Evolutionary conservation across 2,888 invertebrate genomes (phyloP).

Genomic region (Coronaproctus castanopsis): DNA sequence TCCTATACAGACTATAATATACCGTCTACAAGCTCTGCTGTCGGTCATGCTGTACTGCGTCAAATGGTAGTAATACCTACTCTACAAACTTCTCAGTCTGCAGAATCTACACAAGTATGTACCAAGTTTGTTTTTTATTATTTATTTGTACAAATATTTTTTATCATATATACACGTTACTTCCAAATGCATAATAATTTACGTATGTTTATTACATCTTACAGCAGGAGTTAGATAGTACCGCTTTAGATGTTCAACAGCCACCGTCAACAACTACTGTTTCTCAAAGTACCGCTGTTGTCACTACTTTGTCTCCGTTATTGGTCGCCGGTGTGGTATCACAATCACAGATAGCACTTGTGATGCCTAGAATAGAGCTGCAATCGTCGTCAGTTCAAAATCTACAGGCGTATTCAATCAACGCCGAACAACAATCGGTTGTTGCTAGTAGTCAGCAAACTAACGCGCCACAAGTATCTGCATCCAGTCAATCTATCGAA

Average conservation of each 20-base stretch:
- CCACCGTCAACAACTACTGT: too few species aligned
- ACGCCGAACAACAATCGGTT: conserved; percentile 18
- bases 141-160: too few species aligned
- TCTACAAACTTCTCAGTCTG: conserved; percentile 23
- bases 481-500: conserved; percentile 15
- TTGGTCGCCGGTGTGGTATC: conserved; percentile 4
- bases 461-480: conserved; percentile 1
- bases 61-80: conserved; percentile 12
- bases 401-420: conserved; percentile 1
- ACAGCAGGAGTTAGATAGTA: too few species aligned
- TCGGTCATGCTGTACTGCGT: conserved; percentile 33
- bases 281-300: too few species aligned
- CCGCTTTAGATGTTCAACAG: too few species aligned
- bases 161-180: too few species aligned
- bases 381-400: conserved; percentile 23
- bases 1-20: conserved; percentile 53
- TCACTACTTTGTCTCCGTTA: neutral
- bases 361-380: conserved; percentile 23
- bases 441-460: conserved; percentile 12
- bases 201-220: too few species aligned
- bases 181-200: too few species aligned
- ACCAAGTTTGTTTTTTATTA: too few species aligned
- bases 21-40: conserved; percentile 10
- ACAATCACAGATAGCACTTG: conserved; percentile 19
- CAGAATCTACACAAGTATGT: conserved; percentile 31